Conservation (phyloP, 2,113 vertebrate species). For the Saiga tatarica region DNA sequence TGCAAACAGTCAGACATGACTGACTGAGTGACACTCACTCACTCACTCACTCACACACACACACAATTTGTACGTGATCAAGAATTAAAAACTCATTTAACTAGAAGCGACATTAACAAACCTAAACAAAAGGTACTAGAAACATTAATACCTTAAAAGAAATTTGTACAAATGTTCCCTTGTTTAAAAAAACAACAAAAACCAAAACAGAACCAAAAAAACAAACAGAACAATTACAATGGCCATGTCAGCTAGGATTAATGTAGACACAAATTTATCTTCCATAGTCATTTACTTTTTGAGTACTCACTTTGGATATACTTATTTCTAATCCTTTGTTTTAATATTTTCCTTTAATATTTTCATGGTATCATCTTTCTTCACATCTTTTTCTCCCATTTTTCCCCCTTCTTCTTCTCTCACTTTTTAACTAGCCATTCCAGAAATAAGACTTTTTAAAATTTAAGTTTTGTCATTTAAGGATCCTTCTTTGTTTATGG, state of each 20-base stretch:
- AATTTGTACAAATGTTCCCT: background rate
- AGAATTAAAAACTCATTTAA: constrained; percentile 2
- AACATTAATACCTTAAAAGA: background rate
- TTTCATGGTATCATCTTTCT: background rate
- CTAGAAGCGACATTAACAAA: background rate
- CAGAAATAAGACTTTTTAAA: background rate
- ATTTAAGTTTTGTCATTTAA: background rate
- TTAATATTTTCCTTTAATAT: background rate
- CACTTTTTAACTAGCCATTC: background rate
- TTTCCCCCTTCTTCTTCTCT: background rate
- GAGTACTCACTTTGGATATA: background rate
- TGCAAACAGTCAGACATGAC: background rate
- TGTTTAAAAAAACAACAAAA: background rate
- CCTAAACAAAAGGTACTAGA: background rate
- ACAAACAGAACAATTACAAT: background rate
- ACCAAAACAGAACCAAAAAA: background rate
- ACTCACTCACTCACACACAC: background rate
- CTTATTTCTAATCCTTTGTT: background rate
- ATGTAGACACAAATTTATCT: background rate
- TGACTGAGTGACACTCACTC: background rate
- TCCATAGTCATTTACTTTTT: background rate
- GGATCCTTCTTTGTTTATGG: background rate
- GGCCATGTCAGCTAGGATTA: background rate
- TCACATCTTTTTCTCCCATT: background rate
- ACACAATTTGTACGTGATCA: background rate